Evolutionary conservation across 2,113 vertebrate species (phyloP).

Genomic region (Onychostoma macrolepis): DNA sequence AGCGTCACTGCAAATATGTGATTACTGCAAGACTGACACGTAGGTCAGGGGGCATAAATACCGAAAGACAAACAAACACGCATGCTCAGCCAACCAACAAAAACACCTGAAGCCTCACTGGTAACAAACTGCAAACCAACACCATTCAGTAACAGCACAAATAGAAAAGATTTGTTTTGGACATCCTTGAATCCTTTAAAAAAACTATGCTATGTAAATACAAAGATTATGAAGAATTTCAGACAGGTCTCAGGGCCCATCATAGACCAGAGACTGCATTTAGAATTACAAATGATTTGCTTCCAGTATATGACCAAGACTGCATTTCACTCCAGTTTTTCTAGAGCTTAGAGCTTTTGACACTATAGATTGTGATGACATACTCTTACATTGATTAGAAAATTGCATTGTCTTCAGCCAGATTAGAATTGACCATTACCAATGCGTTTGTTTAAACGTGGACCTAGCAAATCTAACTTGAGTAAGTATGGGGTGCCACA

Average conservation of each 20-base stretch:
- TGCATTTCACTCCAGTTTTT: neutral
- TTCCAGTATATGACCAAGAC: neutral
- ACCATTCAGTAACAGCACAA: neutral
- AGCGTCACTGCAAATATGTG: neutral
- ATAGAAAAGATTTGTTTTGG: neutral
- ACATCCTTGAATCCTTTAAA: neutral
- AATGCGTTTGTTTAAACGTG: neutral
- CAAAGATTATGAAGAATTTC: neutral
- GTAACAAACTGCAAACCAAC: neutral
- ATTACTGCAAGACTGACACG: constrained; percentile 11
- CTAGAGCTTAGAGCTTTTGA: neutral
- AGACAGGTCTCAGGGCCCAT: neutral
- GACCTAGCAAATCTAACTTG: neutral
- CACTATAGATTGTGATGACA: neutral
- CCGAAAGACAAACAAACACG: neutral
- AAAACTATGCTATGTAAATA: neutral
- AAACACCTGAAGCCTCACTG: neutral
- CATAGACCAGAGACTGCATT: neutral
- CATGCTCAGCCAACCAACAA: neutral
- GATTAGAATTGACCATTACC: neutral
- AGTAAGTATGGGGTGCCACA: neutral
- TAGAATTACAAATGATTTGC: neutral
- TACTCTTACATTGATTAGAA: neutral
- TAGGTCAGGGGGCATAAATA: constrained; percentile 2
- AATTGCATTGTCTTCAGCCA: neutral